phyloP scores from a whole-genome alignment of 2,113 vertebrate genomes.

The Phoxinus phoxinus region DNA sequence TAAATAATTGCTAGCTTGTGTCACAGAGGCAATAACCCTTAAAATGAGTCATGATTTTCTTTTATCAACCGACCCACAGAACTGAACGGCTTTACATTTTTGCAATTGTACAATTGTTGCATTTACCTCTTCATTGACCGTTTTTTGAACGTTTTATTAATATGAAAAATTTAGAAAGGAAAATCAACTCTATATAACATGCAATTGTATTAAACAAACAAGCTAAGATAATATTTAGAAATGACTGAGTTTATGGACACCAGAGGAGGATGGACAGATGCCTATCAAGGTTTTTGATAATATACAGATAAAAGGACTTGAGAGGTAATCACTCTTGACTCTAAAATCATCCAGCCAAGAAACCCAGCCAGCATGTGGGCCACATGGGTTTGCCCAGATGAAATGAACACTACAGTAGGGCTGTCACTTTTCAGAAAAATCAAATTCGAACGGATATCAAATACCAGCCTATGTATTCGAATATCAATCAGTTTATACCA shows the following conservation, averaged over 20 bases:
- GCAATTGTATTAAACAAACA: background rate
- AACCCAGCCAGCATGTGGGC: too few species aligned
- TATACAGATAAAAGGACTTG: background rate
- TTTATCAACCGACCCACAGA: background rate
- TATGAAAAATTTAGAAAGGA: too few species aligned
- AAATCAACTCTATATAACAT: background rate
- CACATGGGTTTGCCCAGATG: too few species aligned
- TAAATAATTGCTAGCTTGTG: constrained; percentile 12
- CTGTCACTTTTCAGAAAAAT: too few species aligned
- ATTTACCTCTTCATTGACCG: background rate
- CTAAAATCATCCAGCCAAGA: background rate
- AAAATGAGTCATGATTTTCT: background rate
- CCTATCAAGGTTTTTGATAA: background rate
- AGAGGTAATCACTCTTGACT: background rate
- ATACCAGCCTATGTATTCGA: too few species aligned
- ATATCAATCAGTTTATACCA: too few species aligned
- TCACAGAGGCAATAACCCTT: constrained; percentile 15
- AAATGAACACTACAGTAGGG: too few species aligned
- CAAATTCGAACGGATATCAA: too few species aligned
- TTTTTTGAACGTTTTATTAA: background rate
- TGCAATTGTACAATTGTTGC: background rate
- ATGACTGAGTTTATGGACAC: background rate
- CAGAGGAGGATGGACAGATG: background rate
- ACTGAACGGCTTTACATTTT: background rate
- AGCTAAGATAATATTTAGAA: background rate